Base-by-base conservation (phyloP, 2,113 vertebrate genomes). In the Tetrax tetrax region DNA sequence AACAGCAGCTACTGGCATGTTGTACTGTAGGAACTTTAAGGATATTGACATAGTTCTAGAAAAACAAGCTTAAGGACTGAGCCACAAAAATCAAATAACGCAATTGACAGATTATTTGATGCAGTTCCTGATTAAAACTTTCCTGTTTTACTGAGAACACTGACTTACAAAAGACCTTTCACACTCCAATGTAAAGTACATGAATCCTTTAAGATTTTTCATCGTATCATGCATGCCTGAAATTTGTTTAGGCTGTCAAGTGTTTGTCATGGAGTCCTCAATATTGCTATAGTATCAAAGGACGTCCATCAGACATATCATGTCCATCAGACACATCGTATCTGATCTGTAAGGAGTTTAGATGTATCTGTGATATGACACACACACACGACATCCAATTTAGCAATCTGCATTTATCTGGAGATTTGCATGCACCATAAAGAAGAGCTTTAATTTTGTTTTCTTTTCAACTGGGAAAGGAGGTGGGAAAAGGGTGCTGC, bases 381-480 rank as follows among this genome's bases (percentile, higher is more conserved):
- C 45, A 84, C 56, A 63, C 28, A 29, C 41, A 41, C 19, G 33
- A 78, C 81, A 95, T n/a, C 48, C 59, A 79, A 8, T n/a, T 87
- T 83, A 93, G 59, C 66, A 76, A 53, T 89, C n/a, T 89, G 60
- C 59, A 74, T 96, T 96, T 96, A 56, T 76, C 72, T 92, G 53
- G 59, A 89, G 37, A 83, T 94, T 89, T 84, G 28, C 75, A 93
- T 94, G 75, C 78, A 86, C 61, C 89, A 92, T 91, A 96, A 97
- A 96, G 70, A 70, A 95, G 85, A 50, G 51, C 19, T 96, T 96
- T 94, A 95, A 85, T 91, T 96, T 53, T 45, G 38, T 56, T 96
- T 81, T 54, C 35, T 74, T 95, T 95, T 92, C 70, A 93, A 78
- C 19, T 64, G 56, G 21, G 50, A 87, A 96, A 90, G 31, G 69